A percentile compares a stretch with the other conserved stretches of the same genome.
Conservation (phyloP, 1,140 invertebrate species). For the Rhopalosiphum maidis region DNA sequence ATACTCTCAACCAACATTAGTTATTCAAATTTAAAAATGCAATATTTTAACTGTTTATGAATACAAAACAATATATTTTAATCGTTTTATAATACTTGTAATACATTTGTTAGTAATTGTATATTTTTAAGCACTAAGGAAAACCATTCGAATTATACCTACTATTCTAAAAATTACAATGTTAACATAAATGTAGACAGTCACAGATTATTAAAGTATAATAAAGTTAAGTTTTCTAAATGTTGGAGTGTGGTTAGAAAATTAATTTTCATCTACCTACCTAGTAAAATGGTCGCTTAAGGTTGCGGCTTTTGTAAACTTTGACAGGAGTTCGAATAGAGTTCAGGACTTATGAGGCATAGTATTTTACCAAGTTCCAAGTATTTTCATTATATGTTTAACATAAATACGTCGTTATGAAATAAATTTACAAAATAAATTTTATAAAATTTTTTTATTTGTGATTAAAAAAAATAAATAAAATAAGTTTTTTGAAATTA, state of each 20-base stretch:
- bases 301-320: conserved; percentile 48
- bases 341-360: conserved; percentile 39
- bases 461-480: not conserved
- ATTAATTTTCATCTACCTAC: conserved; percentile 49
- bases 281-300: conserved; percentile 47
- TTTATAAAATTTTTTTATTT: not conserved
- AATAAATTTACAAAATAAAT: not conserved
- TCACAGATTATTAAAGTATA: not conserved
- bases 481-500: not conserved
- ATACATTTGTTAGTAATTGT: not conserved
- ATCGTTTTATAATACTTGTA: not conserved
- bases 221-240: conserved; percentile 18
- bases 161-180: not conserved
- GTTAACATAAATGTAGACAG: not conserved
- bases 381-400: conserved; percentile 38
- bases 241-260: conserved; percentile 33
- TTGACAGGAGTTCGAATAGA: conserved; percentile 47
- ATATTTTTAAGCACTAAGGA: not conserved
- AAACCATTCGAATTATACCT: not conserved
- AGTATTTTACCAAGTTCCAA: conserved; percentile 31
- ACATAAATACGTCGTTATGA: not conserved
- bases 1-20: not conserved
- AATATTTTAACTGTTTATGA: not conserved
- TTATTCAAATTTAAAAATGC: not conserved
- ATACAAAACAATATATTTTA: not conserved